Evolutionary conservation across 2,888 invertebrate genomes (phyloP).

Genomic region (Andrena fulva): DNA sequence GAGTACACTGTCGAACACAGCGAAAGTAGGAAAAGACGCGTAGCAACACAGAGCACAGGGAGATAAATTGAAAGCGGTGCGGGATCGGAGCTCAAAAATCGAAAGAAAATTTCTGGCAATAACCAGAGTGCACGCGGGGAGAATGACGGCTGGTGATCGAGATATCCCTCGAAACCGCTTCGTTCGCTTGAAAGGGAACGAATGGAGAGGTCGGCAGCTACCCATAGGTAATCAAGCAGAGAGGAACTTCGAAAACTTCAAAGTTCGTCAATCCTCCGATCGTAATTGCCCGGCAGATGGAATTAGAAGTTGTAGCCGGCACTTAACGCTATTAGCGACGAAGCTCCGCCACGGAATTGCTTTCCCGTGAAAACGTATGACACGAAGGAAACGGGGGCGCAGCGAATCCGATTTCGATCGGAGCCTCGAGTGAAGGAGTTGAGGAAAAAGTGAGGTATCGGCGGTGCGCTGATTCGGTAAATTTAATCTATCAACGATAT

Average conservation of each 20-base stretch:
- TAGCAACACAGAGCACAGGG: too few relatives aligned
- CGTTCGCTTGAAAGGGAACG: not conserved
- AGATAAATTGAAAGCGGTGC: too few relatives aligned
- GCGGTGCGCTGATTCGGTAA: not conserved
- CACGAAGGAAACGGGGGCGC: not conserved
- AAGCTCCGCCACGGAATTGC: not conserved
- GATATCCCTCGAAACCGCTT: not conserved
- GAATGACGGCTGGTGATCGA: not conserved
- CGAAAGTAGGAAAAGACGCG: not conserved
- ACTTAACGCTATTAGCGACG: constrained; percentile 2
- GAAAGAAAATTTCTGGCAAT: not conserved
- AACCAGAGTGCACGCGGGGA: not conserved
- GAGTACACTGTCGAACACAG: not conserved
- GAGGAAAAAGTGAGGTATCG: not conserved
- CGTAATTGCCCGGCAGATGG: constrained; percentile 9
- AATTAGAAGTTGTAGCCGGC: constrained; percentile 20
- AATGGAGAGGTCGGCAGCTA: not conserved
- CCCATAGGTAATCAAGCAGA: not conserved
- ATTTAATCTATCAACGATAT: not conserved
- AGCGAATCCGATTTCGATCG: not conserved
- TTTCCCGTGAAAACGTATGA: not conserved
- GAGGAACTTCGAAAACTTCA: constrained; percentile 12
- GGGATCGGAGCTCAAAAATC: too few relatives aligned
- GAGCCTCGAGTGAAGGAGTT: not conserved
- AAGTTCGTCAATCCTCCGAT: constrained; percentile 16